Evolutionary conservation across 2,113 vertebrate species (phyloP), one percentile per base, ranked within the genome.

Genomic region (Apaloderma vittatum): DNA sequence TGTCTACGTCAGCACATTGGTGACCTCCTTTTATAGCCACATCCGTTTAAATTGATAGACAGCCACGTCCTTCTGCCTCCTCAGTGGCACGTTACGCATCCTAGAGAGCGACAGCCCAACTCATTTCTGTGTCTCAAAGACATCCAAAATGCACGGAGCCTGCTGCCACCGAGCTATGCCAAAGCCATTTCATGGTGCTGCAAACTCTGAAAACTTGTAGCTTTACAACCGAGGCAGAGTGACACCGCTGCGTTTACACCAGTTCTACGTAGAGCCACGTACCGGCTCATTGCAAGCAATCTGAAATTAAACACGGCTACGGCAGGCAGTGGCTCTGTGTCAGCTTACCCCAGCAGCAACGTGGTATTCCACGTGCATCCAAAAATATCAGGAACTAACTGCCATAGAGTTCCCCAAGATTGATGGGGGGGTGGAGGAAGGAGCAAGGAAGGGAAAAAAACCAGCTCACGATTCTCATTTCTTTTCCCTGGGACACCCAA

Each of bases 71-170:
- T 52, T 27, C 27, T 30, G 30, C 46, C 37, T n/a, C 11, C 59
- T 36, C 12, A 9, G 37, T 4, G 22, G 37, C 36, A 24, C 0
- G 3, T 13, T 20, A 5, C 10, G 8, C 11, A 12, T 40, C 40
- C 40, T 40, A 40, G 40, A 40, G 40, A 40, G 40, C 12, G 40
- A 40, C 40, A 40, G 8, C 11, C 11, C 40, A 40, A 40, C 40
- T 40, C 40, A 40, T 40, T 40, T 40, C 40, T 40, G 40, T 40
- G 40, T 12, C 40, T 40, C 40, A 40, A 18, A 40, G 23, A 19
- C 5, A 3, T 21, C 46, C 11, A 26, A 76, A 86, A 66, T 21
- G 32, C 55, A 26, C 0, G 12, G 26, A 37, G 40, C 32, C 66
- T 62, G 71, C 55, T 37, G 43, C 43, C 68, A 8, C 1, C 3